phyloP scores from a whole-genome alignment of 2,113 vertebrate species.

The Semnornis frantzii region DNA sequence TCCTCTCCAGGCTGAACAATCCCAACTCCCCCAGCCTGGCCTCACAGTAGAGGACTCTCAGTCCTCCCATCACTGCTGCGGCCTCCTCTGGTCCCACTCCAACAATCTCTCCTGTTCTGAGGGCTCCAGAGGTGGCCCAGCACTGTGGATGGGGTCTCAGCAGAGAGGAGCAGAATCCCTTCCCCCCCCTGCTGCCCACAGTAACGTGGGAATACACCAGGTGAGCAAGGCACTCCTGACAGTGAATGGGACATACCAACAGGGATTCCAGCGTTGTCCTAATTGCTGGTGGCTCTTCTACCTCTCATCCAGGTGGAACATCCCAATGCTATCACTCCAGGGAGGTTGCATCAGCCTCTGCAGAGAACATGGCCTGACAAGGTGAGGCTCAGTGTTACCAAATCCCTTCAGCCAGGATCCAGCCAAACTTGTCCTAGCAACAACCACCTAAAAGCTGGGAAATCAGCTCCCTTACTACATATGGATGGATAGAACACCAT shows the following conservation, averaged over 20 bases:
- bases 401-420: background rate
- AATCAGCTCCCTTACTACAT: rapidly evolving
- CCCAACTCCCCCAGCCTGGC: too few relatives aligned
- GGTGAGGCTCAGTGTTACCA: background rate
- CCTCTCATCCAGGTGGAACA: background rate
- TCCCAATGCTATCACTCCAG: background rate
- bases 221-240: rapidly evolving
- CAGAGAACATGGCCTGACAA: too few relatives aligned
- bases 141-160: too few relatives aligned
- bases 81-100: too few relatives aligned
- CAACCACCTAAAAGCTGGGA: background rate
- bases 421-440: background rate
- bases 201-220: rapidly evolving
- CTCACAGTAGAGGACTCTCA: too few relatives aligned
- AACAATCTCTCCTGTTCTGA: too few relatives aligned
- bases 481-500: rapidly evolving
- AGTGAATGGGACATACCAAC: background rate
- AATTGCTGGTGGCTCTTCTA: background rate
- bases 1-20: background rate
- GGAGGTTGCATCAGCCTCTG: background rate
- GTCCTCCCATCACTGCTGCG: too few relatives aligned
- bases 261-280: background rate
- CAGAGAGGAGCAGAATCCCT: too few relatives aligned
- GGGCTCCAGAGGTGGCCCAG: too few relatives aligned
- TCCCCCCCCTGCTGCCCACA: background rate